Conservation (phyloP, 2,797 vertebrate species). For the Gymnopithys bicolor region DNA sequence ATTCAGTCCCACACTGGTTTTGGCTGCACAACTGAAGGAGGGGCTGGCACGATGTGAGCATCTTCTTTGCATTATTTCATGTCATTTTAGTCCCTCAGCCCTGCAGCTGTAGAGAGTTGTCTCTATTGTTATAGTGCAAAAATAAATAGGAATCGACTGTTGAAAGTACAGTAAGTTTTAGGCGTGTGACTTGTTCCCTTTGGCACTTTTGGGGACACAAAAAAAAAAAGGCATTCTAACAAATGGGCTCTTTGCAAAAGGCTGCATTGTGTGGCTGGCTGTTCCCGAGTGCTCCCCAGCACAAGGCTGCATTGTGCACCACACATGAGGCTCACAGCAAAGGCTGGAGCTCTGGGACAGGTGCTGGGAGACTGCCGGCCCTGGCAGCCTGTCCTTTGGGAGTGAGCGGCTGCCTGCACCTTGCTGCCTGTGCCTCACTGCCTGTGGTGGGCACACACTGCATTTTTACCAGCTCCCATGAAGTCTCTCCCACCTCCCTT, state of each 20-base stretch:
- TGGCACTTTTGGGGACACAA: neutral
- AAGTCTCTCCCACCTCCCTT: neutral
- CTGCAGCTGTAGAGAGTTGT: neutral
- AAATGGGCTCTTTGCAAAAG: slow-evolving; percentile 38
- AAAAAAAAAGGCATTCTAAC: neutral
- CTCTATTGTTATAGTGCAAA: slow-evolving; percentile 1
- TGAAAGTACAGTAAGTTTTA: neutral
- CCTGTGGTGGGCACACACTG: neutral
- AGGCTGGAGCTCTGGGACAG: neutral
- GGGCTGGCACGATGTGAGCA: neutral
- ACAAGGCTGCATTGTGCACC: slow-evolving; percentile 55
- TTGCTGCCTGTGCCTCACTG: neutral
- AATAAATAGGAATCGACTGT: neutral
- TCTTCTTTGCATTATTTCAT: slow-evolving; percentile 24
- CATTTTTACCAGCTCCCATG: neutral
- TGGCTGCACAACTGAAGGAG: neutral
- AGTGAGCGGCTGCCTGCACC: neutral
- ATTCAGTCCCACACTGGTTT: neutral
- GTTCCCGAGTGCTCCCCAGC: neutral
- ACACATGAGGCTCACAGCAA: accelerated
- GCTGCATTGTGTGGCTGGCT: neutral
- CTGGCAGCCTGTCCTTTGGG: neutral
- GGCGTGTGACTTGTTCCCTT: neutral
- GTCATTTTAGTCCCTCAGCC: neutral
- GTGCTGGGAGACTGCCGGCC: neutral